These are phyloP conservation scores for Anomalospiza imberbis DNA, from an alignment of 2,797 vertebrate species.

Conservation along the genomic window DNA sequence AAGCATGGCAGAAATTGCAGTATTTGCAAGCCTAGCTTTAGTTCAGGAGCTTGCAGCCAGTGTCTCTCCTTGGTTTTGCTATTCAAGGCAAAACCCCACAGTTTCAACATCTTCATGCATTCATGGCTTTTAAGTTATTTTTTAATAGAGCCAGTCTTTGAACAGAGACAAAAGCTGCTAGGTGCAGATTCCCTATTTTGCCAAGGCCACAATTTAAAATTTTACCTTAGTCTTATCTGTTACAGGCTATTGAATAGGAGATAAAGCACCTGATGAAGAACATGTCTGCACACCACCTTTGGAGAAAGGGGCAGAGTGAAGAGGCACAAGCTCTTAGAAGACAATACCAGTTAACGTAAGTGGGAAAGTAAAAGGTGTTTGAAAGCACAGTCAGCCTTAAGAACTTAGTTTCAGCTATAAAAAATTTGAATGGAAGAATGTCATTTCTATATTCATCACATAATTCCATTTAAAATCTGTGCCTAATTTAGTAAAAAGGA, in stretches of 20 bases:
- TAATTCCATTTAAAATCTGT: neutral
- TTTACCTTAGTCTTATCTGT: neutral
- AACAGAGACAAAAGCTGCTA: neutral
- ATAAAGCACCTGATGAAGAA: neutral
- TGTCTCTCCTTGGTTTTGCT: neutral
- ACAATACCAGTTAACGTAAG: neutral
- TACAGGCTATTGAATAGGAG: neutral
- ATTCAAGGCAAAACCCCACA: neutral
- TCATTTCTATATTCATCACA: neutral
- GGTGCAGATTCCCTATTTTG: neutral
- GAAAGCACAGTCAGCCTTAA: neutral
- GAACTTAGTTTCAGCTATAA: neutral
- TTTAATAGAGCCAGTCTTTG: neutral
- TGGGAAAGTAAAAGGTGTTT: neutral
- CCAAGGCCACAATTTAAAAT: neutral
- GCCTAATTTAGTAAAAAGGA: neutral
- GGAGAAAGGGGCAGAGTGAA: neutral
- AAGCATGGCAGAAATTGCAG: neutral
- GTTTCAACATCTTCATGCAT: neutral
- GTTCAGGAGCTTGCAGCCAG: neutral
- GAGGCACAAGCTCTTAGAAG: neutral
- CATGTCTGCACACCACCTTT: neutral
- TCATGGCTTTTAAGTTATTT: neutral
- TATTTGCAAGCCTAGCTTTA: neutral
- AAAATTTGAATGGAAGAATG: neutral